Evolutionary conservation across 1,140 invertebrate genomes (phyloP).

Genomic region (Bursaphelenchus mucronatus): DNA sequence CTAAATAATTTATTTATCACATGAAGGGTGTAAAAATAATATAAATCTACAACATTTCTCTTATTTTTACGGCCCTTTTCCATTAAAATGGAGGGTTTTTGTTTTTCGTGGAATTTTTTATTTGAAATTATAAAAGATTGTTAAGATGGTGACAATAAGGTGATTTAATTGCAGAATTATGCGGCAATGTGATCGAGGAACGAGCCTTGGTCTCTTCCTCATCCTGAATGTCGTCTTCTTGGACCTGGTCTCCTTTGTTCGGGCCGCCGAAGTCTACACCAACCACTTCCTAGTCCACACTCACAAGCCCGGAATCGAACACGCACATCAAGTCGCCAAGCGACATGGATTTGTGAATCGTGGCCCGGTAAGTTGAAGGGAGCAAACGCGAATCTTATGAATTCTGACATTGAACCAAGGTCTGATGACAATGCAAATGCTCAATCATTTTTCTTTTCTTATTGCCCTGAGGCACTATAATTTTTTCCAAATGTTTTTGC

Average conservation of each 20-base stretch:
- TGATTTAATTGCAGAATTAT: slow-evolving; percentile 17
- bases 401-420: not conserved
- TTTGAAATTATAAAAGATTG: too few species aligned
- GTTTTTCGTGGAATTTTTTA: too few species aligned
- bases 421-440: slow-evolving; percentile 1
- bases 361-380: slow-evolving; percentile 46
- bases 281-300: slow-evolving; percentile 61
- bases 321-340: slow-evolving; percentile 58
- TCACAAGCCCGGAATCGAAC: slow-evolving; percentile 50
- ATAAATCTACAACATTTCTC: too few species aligned
- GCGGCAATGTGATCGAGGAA: slow-evolving; percentile 13
- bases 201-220: slow-evolving; percentile 7
- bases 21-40: too few species aligned
- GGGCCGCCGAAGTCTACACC: slow-evolving; percentile 51
- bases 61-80: too few species aligned
- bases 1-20: too few species aligned
- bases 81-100: too few species aligned
- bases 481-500: slow-evolving; percentile 1
- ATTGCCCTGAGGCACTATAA: slow-evolving; percentile 1
- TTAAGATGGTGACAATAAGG: not conserved
- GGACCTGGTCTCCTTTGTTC: not conserved
- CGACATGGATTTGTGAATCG: slow-evolving; percentile 60
- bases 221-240: slow-evolving; percentile 19
- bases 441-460: not conserved
- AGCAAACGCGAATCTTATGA: not conserved